Base-by-base conservation (phyloP, 2,113 vertebrate genomes). In the Solea senegalensis region DNA sequence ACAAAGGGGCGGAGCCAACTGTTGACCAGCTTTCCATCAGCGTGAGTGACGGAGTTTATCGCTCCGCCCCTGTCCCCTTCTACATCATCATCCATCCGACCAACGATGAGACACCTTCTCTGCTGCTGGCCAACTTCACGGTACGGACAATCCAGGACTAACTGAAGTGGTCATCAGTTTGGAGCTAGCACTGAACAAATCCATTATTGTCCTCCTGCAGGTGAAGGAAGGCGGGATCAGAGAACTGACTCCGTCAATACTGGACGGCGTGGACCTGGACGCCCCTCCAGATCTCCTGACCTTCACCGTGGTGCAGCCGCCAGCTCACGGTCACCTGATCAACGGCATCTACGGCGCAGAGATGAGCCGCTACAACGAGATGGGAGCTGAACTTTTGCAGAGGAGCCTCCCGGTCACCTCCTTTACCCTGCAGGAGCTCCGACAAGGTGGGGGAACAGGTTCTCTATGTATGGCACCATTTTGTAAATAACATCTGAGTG, bases 21-120 rank as follows among this genome's bases (percentile, higher is more conserved):
- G 78, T 85, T 0, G 91, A 94, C 78, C 46, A 26, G 54, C 86
- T 93, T 70, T 82, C 82, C 41, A 44, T 94, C 78, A 92, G 86
- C 15, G 77, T 93, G 64, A 94, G 83, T 49, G 92, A 94, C 9
- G 90, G 91, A 4, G 49, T 93, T 41, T 90, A 92, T 51, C 90
- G 65, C 53, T 95, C 92, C 14, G 65, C 82, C 68, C 74, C 91
- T 3, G 28, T 87, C 61, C 74, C 88, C 55, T 69, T 95, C 79
- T 93, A 93, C 86, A 74, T 93, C 80, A 85, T 93, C 61, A 94
- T 88, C 83, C 92, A 83, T 64, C 94, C 94, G 15, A 82, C 72
- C 74, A 95, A 94, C 9, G 75, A 94, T 7, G 87, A 96, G 89
- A 26, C 69, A 0, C 90, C 89, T 2, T 83, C 83, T 0, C 77